Evolutionary conservation across 2,888 invertebrate genomes (phyloP).

Genomic region (Drosophila merina): DNA sequence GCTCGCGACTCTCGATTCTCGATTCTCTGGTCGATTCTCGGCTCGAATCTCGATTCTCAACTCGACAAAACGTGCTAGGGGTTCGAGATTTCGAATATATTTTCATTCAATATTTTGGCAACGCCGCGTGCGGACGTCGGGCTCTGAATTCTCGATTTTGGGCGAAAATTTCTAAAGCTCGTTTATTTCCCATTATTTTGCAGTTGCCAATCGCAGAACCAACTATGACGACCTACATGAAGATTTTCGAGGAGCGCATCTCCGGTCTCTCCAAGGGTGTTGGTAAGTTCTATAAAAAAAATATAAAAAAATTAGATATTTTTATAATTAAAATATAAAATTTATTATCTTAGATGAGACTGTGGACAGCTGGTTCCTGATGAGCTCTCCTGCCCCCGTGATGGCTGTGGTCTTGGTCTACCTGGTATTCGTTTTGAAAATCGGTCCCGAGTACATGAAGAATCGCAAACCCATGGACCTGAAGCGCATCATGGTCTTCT

Average conservation of each 20-base stretch:
- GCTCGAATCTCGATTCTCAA: slow-evolving; percentile 20
- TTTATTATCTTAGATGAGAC: slow-evolving; percentile 87
- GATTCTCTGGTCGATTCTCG: slow-evolving; percentile 15
- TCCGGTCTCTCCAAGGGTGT: slow-evolving; percentile 80
- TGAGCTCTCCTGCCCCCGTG: slow-evolving; percentile 90
- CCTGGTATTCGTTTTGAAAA: slow-evolving; percentile 89
- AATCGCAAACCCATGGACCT: slow-evolving; percentile 90
- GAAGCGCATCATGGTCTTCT: slow-evolving; percentile 89
- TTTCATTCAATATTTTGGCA: slow-evolving; percentile 76
- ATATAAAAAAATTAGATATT: background rate
- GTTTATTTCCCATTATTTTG: slow-evolving; percentile 15
- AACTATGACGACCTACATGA: slow-evolving; percentile 80
- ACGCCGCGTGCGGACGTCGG: slow-evolving; percentile 61
- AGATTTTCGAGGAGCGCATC: slow-evolving; percentile 81
- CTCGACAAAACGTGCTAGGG: slow-evolving; percentile 62
- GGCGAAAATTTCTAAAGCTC: slow-evolving; percentile 57
- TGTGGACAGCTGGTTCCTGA: slow-evolving; percentile 91
- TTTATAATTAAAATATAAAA: no score
- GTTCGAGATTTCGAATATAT: slow-evolving; percentile 57
- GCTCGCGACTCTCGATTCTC: slow-evolving; percentile 12
- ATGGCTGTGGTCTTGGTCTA: slow-evolving; percentile 87
- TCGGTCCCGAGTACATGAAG: slow-evolving; percentile 91
- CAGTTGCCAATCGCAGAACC: slow-evolving; percentile 37
- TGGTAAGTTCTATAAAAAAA: slow-evolving; percentile 66
- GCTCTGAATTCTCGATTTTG: slow-evolving; percentile 46